A percentile compares a stretch with the other conserved stretches of the same genome.
phyloP scores from a whole-genome alignment of 2,888 invertebrate species.

The Drosophila atroscutellata region DNA sequence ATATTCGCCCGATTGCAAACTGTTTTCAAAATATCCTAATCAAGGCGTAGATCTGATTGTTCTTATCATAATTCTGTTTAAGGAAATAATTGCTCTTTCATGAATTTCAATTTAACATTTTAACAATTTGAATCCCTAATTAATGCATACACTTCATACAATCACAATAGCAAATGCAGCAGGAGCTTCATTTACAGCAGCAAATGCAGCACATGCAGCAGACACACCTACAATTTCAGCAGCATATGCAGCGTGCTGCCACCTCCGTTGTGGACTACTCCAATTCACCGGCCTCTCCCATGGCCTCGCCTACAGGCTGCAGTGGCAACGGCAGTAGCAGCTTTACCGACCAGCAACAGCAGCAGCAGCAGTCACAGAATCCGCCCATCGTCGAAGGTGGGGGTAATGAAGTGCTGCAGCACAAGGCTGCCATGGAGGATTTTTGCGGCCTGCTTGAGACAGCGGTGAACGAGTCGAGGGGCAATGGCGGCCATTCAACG shows the following conservation, averaged over 20 bases:
- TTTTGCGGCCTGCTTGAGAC: slow-evolving; percentile 71
- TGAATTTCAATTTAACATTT: neutral
- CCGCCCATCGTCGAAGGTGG: slow-evolving; percentile 46
- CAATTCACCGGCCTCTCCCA: slow-evolving; percentile 82
- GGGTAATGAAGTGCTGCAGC: slow-evolving; percentile 46
- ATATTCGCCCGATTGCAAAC: neutral
- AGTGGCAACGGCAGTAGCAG: slow-evolving; percentile 31
- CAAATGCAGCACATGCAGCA: slow-evolving; percentile 72
- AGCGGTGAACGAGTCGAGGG: slow-evolving; percentile 68
- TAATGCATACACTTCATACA: neutral
- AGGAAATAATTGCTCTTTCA: neutral
- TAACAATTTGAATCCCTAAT: neutral
- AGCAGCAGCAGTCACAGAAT: slow-evolving; percentile 7
- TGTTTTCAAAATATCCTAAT: neutral
- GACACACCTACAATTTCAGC: slow-evolving; percentile 80
- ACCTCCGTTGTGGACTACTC: slow-evolving; percentile 66
- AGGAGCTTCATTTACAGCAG: slow-evolving; percentile 51
- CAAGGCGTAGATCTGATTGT: neutral
- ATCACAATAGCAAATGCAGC: slow-evolving; percentile 27
- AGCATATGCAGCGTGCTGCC: slow-evolving; percentile 63
- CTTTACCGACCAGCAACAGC: slow-evolving; percentile 57
- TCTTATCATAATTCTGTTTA: neutral
- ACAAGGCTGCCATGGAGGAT: slow-evolving; percentile 65
- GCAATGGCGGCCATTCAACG: slow-evolving; percentile 43
- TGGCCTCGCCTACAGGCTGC: slow-evolving; percentile 79